Conservation (phyloP, 2,888 invertebrate species). For the Pecten maximus region DNA sequence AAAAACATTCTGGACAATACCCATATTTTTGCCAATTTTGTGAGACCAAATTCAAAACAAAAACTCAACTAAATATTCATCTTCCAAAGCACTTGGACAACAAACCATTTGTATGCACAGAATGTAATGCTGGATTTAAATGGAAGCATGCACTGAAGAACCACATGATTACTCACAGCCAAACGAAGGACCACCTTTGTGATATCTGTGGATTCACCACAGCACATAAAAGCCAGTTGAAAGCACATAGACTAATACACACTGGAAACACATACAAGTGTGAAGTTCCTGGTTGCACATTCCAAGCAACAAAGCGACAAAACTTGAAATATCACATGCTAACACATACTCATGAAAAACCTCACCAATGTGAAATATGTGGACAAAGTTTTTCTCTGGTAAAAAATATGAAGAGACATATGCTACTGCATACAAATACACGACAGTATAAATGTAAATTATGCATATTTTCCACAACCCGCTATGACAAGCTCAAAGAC, state of each 20-base stretch:
- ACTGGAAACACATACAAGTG: conserved; percentile 85
- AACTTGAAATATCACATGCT: conserved; percentile 85
- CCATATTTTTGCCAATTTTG: conserved; percentile 85
- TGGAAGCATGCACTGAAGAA: conserved; percentile 85
- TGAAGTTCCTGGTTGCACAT: conserved; percentile 83
- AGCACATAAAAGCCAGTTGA: conserved; percentile 85
- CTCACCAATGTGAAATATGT: conserved; percentile 85
- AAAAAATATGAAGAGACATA: conserved; percentile 84
- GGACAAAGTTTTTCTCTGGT: conserved; percentile 85
- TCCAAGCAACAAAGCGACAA: conserved; percentile 84
- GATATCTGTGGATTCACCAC: conserved; percentile 86
- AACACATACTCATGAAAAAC: conserved; percentile 85
- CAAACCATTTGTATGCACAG: conserved; percentile 84
- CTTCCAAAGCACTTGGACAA: conserved; percentile 85
- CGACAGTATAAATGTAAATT: conserved; percentile 81
- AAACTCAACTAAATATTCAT: conserved; percentile 84
- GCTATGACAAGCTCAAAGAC: conserved; percentile 85
- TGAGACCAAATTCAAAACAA: conserved; percentile 84
- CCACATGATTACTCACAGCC: conserved; percentile 82
- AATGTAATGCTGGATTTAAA: conserved; percentile 85
- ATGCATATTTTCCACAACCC: conserved; percentile 84
- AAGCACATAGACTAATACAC: conserved; percentile 84
- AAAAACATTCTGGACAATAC: conserved; percentile 83
- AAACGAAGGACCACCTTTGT: conserved; percentile 85
- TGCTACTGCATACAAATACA: conserved; percentile 78